Base-by-base conservation (phyloP, 2,113 vertebrate species). In the Aix galericulata region DNA sequence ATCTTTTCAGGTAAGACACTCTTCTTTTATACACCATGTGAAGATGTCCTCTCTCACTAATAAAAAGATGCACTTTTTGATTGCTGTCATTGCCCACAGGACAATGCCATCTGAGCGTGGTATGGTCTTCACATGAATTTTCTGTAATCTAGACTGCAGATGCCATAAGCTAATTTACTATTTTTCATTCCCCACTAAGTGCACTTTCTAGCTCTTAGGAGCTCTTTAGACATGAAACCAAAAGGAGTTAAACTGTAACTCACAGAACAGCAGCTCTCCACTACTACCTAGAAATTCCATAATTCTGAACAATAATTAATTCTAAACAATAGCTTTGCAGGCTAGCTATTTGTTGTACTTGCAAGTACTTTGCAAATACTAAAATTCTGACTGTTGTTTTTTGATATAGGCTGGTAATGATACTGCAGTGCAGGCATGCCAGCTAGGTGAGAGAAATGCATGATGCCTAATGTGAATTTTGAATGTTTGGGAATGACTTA, bases 361-460 rank as follows among this genome's bases (percentile, higher is more conserved):
- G 23, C 32, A 40, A 31, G 36, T 36, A 36, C 36, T 36, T 36
- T 36, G 36, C 36, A 36, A 36, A 50, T 26, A 13, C 25, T 89
- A 34, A 75, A 86, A 50, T 17, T 64, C 15, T 55, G 4, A 10
- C 40, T 79, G 18, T 56, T 89, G 15, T 90, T 32, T 68, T 68
- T 56, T 82, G 50, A 4, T 85, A 3, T 75, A 92, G 91, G 48
- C 76, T 92, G 73, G 8, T 86, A 50, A 32, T 80, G 64, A 6
- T 56, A 29, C 77, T 93, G 72, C 64, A 82, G 56, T 79, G 48
- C 76, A 62, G 59, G 55, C 5, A 0, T 62, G 5, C 40, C 64
- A 97, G 94, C 88, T 86, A 93, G 73, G 81, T 95, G 76, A 89
- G 82, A 84, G 22, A 77, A 42, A 29, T 63, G 95, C 90, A 79